Evolutionary conservation across 1,140 invertebrate species (phyloP), one percentile per base, ranked within the genome.

Genomic region (Dolichoris vasculosae): DNA sequence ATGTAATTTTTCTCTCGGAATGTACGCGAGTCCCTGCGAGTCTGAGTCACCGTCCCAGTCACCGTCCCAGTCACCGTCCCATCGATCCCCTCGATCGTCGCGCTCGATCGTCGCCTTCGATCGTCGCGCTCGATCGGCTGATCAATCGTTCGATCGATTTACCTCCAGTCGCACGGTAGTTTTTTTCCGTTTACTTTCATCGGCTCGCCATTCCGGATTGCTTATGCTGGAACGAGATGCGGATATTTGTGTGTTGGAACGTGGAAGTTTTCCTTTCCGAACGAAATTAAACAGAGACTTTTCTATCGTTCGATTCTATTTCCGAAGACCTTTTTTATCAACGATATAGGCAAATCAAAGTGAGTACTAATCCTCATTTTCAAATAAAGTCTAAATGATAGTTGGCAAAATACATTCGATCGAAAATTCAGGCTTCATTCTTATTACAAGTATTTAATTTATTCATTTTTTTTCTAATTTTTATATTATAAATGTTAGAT

Each of bases 21-120:
- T 40, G 38, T 40, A 13, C 20, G 20, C 35, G 38, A 11, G 3
- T n/a, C 38, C 15, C 38, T 38, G 3, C n/a, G 35, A 20, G 7
- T 38, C 6, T 73, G 69, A 73, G 38, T 73, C 69, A 73, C 43
- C n/a, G n/a, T n/a, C n/a, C n/a, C n/a, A n/a, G n/a, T n/a, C n/a
- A n/a, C n/a, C n/a, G n/a, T n/a, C n/a, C n/a, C n/a, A n/a, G n/a
- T n/a, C n/a, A n/a, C n/a, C n/a, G n/a, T n/a, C n/a, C n/a, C n/a
- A n/a, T 73, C 23, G 11, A n/a, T n/a, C 8, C 6, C 26, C 6
- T 40, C 35, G 32, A 69, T 69, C 15, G 15, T 13, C 35, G n/a
- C n/a, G n/a, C 67, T 69, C 69, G 38, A 71, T 73, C 23, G 2
- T 2, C 69, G 43, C 17, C 4, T 26, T 73, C 26, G 9, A 73